phyloP scores from a whole-genome alignment of 2,888 invertebrate genomes.

The Autographa pulchrina region DNA sequence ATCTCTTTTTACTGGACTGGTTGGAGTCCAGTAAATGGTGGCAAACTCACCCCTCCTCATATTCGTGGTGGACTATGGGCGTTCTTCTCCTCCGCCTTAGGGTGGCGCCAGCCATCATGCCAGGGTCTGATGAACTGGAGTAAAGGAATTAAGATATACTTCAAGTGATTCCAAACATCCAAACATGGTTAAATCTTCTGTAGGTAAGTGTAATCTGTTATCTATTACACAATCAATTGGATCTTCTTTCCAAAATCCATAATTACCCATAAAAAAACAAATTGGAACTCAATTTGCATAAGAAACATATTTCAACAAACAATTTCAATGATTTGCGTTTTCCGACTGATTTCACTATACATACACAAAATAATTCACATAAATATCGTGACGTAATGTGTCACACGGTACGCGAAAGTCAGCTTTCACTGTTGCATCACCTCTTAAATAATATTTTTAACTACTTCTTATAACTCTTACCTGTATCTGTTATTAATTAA shows the following conservation, averaged over 20 bases:
- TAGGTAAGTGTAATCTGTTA: background rate
- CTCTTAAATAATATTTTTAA: conserved; percentile 48
- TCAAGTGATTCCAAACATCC: background rate
- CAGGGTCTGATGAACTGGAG: conserved; percentile 42
- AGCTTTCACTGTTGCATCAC: conserved; percentile 57
- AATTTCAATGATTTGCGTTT: conserved; percentile 50
- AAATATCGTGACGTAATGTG: conserved; percentile 46
- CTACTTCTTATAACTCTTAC: conserved; percentile 22
- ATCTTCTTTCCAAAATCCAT: background rate
- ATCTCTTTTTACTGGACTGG: background rate
- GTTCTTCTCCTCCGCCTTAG: conserved; percentile 33
- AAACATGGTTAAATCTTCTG: background rate
- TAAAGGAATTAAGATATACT: conserved; percentile 31
- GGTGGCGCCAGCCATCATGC: conserved; percentile 46
- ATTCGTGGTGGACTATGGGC: conserved; percentile 42
- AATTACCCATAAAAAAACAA: conserved; percentile 12
- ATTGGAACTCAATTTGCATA: conserved; percentile 13
- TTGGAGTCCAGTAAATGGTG: conserved; percentile 7
- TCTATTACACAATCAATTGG: background rate
- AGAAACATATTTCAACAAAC: conserved; percentile 21
- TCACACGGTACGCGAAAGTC: conserved; percentile 46
- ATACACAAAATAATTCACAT: conserved; percentile 49
- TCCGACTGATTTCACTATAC: conserved; percentile 53
- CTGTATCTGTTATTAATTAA: conserved; percentile 32
- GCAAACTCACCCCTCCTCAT: conserved; percentile 45